Percentiles rank a stretch among this genome's conserved stretches.
These are phyloP conservation scores for Chaetodon trifascialis DNA, from an alignment of 2,113 vertebrate genomes.

Conservation along the genomic window DNA sequence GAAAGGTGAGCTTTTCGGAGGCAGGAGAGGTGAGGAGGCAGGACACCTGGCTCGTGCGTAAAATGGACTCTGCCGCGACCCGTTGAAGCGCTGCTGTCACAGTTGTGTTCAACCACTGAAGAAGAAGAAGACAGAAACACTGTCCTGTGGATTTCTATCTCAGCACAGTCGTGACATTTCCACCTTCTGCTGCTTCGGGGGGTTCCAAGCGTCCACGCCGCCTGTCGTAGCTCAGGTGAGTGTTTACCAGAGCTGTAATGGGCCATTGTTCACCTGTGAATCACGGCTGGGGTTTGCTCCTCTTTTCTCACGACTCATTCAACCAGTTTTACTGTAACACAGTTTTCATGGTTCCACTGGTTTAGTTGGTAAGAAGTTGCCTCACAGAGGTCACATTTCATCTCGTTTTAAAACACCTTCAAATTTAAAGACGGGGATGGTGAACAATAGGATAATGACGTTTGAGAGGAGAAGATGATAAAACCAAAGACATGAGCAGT, in stretches of 20 bases:
- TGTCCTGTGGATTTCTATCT: constrained; percentile 8
- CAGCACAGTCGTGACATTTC: not conserved
- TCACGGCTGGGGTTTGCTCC: constrained; percentile 56
- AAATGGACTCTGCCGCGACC: constrained; percentile 53
- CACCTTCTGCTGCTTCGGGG: not conserved
- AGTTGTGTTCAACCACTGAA: not conserved
- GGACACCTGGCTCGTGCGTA: constrained; percentile 39
- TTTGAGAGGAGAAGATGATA: not conserved
- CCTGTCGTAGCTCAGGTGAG: constrained; percentile 63
- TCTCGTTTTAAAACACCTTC: not conserved
- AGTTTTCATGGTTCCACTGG: constrained; percentile 52
- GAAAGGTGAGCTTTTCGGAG: not conserved
- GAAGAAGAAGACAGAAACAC: constrained; percentile 7
- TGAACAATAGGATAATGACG: not conserved
- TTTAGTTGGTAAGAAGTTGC: constrained; percentile 36
- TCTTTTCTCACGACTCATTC: constrained; percentile 63
- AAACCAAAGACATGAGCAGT: not conserved
- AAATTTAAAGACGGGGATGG: not conserved
- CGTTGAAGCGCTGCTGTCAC: constrained; percentile 46
- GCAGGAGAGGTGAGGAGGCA: constrained; percentile 15
- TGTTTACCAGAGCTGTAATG: not conserved
- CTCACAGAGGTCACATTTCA: not conserved
- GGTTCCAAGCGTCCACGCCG: not conserved
- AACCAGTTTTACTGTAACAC: constrained; percentile 76
- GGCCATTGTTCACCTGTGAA: constrained; percentile 60